Percentiles rank a stretch among this genome's conserved stretches.
Conservation (phyloP, 2,888 invertebrate genomes). For the Onchidella celtica region DNA sequence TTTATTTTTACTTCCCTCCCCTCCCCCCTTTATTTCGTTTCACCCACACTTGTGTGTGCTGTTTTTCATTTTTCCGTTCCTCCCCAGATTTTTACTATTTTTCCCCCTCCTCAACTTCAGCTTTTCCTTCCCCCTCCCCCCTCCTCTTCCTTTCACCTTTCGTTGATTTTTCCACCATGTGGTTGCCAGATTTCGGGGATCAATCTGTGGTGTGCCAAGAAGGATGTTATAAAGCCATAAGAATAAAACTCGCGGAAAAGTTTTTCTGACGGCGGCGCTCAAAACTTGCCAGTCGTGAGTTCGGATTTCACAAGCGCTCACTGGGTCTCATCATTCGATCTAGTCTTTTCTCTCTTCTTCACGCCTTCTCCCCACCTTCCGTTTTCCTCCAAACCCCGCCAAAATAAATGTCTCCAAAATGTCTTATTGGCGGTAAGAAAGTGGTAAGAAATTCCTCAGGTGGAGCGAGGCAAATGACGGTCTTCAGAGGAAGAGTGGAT, state of each 20-base stretch:
- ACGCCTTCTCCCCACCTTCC: not conserved
- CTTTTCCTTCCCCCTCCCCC: conserved; percentile 3
- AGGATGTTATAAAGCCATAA: not conserved
- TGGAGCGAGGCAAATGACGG: too few relatives aligned
- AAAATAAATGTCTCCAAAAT: too few relatives aligned
- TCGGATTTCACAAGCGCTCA: too few relatives aligned
- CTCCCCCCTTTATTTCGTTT: not conserved
- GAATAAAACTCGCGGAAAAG: too few relatives aligned
- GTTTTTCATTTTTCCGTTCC: not conserved
- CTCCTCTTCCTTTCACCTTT: conserved; percentile 1
- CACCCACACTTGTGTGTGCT: not conserved
- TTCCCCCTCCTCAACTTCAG: not conserved
- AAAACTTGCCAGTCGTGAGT: too few relatives aligned
- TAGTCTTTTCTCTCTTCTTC: not conserved
- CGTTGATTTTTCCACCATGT: not conserved
- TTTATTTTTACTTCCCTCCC: not conserved
- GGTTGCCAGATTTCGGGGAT: conserved; percentile 25
- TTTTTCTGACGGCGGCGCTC: too few relatives aligned
- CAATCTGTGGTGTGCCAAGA: conserved; percentile 10
- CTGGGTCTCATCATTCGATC: too few relatives aligned
- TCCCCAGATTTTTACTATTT: too few relatives aligned
- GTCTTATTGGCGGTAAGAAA: too few relatives aligned
- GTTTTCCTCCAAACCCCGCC: too few relatives aligned
- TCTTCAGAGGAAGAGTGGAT: too few relatives aligned
- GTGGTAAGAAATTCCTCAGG: too few relatives aligned